Evolutionary conservation across 2,888 invertebrate species (phyloP).

Genomic region (Liposcelis brunnea): DNA sequence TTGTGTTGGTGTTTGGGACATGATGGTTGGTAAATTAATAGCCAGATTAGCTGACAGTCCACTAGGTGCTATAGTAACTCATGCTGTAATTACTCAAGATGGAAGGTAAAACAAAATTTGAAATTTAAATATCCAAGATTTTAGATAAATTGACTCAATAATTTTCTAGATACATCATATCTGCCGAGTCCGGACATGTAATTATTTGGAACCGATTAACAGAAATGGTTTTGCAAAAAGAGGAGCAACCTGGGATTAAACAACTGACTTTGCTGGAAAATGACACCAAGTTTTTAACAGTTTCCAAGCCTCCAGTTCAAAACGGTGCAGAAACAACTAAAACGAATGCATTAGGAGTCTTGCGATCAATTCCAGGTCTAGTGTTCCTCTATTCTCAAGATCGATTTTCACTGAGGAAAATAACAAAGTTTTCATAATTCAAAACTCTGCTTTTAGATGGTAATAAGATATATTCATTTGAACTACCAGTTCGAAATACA

Average conservation of each 20-base stretch:
- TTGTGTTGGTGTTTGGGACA: conserved; percentile 90
- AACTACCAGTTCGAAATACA: conserved; percentile 58
- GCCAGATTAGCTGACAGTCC: conserved; percentile 81
- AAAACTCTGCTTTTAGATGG: no score
- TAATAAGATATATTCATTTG: conserved; percentile 57
- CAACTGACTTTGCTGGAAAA: conserved; percentile 59
- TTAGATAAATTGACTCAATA: not conserved
- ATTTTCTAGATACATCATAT: conserved; percentile 49
- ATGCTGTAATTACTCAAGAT: conserved; percentile 72
- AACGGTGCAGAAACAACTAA: conserved; percentile 43
- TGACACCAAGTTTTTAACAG: conserved; percentile 53
- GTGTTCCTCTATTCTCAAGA: no score
- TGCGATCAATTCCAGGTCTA: conserved; percentile 55
- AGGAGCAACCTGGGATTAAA: conserved; percentile 63
- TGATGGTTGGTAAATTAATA: conserved; percentile 65
- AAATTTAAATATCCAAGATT: not conserved
- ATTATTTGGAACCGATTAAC: conserved; percentile 71
- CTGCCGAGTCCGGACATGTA: conserved; percentile 82
- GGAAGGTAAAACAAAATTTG: conserved; percentile 37
- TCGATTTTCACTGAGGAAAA: no score
- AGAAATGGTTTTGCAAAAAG: conserved; percentile 47
- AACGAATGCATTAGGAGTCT: conserved; percentile 45
- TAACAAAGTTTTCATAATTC: no score
- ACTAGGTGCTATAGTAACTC: conserved; percentile 84
- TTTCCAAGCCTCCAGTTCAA: conserved; percentile 48